Conservation (phyloP, 2,113 vertebrate species). For the Pteruthius melanotis region DNA sequence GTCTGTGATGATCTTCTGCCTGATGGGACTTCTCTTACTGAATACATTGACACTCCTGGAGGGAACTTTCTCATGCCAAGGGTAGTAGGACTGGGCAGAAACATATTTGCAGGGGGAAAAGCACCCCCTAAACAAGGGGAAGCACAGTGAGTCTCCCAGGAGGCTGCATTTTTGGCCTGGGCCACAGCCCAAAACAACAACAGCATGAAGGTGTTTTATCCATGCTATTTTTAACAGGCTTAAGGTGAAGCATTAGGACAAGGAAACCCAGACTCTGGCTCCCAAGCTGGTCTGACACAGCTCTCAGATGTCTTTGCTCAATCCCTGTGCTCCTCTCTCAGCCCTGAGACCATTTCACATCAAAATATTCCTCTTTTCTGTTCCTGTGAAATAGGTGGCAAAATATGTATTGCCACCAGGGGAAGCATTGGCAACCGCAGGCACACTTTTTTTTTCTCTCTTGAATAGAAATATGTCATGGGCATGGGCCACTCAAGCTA, state of each 20-base stretch:
- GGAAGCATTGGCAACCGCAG: background rate
- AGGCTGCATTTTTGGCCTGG: background rate
- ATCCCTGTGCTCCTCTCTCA: background rate
- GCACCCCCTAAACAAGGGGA: background rate
- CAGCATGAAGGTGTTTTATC: background rate
- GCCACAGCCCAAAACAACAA: fast-evolving
- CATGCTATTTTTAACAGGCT: background rate
- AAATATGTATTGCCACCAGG: fast-evolving
- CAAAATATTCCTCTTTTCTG: background rate
- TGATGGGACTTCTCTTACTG: background rate
- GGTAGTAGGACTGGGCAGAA: background rate
- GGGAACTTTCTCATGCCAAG: background rate
- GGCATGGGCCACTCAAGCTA: background rate
- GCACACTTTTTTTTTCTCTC: background rate
- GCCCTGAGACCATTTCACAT: background rate
- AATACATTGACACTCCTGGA: background rate
- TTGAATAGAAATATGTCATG: background rate
- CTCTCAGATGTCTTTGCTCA: background rate
- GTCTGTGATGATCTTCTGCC: background rate
- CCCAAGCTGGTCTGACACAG: background rate
- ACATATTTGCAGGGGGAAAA: background rate
- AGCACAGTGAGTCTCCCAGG: background rate
- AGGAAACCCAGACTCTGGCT: background rate
- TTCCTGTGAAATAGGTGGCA: background rate
- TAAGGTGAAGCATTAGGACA: background rate